Evolutionary conservation across 2,113 vertebrate genomes (phyloP).

Genomic region (Lampris incognitus): DNA sequence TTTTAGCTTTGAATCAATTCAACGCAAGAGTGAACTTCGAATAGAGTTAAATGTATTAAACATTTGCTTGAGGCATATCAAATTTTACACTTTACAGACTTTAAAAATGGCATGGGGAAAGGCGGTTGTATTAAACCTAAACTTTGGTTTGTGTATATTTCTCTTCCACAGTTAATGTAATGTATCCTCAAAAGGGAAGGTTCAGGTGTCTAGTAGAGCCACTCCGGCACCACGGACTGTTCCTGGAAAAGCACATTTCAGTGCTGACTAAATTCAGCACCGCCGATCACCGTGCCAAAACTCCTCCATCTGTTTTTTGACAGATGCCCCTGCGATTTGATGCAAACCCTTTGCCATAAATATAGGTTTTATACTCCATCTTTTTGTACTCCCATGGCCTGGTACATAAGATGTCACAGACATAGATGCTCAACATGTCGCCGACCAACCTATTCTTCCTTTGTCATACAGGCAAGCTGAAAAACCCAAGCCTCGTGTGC

Average conservation of each 20-base stretch:
- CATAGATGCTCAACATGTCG: slow-evolving; percentile 14
- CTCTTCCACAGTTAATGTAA: too few relatives aligned
- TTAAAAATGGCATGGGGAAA: not conserved
- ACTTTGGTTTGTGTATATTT: not conserved
- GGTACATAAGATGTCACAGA: not conserved
- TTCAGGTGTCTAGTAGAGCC: not conserved
- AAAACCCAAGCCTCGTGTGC: slow-evolving; percentile 7
- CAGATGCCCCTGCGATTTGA: not conserved
- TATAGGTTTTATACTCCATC: too few relatives aligned
- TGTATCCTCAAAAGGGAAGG: too few relatives aligned
- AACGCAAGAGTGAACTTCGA: slow-evolving; percentile 18
- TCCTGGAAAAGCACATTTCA: not conserved
- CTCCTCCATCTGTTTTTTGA: slow-evolving; percentile 4
- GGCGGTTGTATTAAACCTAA: slow-evolving; percentile 21
- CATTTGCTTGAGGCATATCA: slow-evolving; percentile 25
- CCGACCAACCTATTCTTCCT: not conserved
- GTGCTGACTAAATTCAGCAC: slow-evolving; percentile 39
- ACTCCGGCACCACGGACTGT: slow-evolving; percentile 18
- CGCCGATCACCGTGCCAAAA: slow-evolving; percentile 25
- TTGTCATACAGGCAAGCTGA: not conserved
- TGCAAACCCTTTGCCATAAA: not conserved
- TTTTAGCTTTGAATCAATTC: slow-evolving; percentile 17
- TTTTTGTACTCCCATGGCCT: too few relatives aligned
- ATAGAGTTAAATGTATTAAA: slow-evolving; percentile 35
- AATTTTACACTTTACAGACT: slow-evolving; percentile 8